These are phyloP conservation scores for Cosmorhoe ocellata DNA, from an alignment of 2,888 invertebrate genomes.

Conservation along the genomic window DNA sequence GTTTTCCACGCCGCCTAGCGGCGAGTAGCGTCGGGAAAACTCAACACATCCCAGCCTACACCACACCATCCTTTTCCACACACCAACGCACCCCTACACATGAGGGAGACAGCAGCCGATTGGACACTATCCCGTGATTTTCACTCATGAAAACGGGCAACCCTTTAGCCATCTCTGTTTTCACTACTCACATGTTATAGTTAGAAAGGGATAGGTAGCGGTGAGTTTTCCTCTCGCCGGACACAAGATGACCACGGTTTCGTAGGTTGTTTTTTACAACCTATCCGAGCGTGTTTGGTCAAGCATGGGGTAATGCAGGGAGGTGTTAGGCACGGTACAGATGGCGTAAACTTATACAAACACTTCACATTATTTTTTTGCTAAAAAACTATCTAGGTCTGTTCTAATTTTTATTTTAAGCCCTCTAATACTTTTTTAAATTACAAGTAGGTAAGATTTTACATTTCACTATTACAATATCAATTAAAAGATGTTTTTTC, in stretches of 20 bases:
- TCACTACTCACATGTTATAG: conserved; percentile 49
- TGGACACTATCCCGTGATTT: conserved; percentile 65
- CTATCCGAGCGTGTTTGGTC: conserved; percentile 66
- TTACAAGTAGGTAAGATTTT: too few relatives aligned
- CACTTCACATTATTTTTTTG: background rate
- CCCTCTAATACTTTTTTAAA: too few relatives aligned
- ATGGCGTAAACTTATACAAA: conserved; percentile 11
- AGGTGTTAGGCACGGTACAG: conserved; percentile 35
- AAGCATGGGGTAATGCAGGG: conserved; percentile 42
- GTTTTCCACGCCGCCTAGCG: conserved; percentile 72
- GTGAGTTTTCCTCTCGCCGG: conserved; percentile 55
- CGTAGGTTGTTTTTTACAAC: conserved; percentile 48
- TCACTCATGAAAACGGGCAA: conserved; percentile 72
- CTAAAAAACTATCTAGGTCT: background rate
- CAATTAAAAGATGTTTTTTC: too few relatives aligned
- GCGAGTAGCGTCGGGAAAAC: conserved; percentile 68
- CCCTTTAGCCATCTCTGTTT: conserved; percentile 75
- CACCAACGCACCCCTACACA: conserved; percentile 70
- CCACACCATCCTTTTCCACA: conserved; percentile 70
- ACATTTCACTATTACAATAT: too few relatives aligned
- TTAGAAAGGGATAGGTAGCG: conserved; percentile 61
- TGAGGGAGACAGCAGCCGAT: conserved; percentile 74
- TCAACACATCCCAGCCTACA: conserved; percentile 46
- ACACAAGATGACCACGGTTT: conserved; percentile 67
- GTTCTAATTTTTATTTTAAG: too few relatives aligned